Conservation (phyloP, 30 jellyfish, hydroid and myxozoan species). For the Aurelia aurita region DNA sequence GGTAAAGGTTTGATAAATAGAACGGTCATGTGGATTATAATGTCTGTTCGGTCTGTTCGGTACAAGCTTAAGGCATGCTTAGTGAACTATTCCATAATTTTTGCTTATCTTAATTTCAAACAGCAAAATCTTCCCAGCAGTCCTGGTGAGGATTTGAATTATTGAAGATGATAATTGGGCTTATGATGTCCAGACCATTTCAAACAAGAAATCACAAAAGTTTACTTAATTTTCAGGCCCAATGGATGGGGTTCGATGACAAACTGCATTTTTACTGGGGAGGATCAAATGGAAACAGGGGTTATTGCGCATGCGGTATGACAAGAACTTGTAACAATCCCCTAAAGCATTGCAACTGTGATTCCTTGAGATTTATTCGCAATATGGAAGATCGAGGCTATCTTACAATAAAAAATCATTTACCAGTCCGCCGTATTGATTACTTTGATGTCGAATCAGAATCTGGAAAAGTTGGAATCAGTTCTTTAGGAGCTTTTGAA, state of each 20-base stretch:
- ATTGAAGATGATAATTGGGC: too few relatives aligned
- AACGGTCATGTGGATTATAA: too few relatives aligned
- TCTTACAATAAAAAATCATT: slow-evolving; percentile 83
- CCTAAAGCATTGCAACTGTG: slow-evolving; percentile 87
- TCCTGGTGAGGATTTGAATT: too few relatives aligned
- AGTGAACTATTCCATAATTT: too few relatives aligned
- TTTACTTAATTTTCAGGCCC: slow-evolving; percentile 43
- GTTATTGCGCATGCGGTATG: slow-evolving; percentile 95
- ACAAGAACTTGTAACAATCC: slow-evolving; percentile 60
- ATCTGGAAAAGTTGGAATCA: slow-evolving; percentile 72
- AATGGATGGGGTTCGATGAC: slow-evolving; percentile 98
- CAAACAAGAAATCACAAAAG: too few relatives aligned
- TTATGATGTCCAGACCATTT: too few relatives aligned
- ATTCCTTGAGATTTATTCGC: slow-evolving; percentile 21
- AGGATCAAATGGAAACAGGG: slow-evolving; percentile 88
- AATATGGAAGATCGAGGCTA: slow-evolving; percentile 84
- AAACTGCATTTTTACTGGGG: slow-evolving; percentile 97
- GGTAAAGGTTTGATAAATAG: too few relatives aligned
- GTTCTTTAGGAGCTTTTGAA: slow-evolving; percentile 87
- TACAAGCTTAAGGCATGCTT: too few relatives aligned
- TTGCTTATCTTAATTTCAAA: too few relatives aligned
- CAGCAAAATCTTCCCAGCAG: too few relatives aligned
- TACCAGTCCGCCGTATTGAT: slow-evolving; percentile 93
- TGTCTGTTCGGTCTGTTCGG: too few relatives aligned
- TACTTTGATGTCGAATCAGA: slow-evolving; percentile 84